Conservation (phyloP, 2,113 vertebrate species). For the Geococcyx californianus region DNA sequence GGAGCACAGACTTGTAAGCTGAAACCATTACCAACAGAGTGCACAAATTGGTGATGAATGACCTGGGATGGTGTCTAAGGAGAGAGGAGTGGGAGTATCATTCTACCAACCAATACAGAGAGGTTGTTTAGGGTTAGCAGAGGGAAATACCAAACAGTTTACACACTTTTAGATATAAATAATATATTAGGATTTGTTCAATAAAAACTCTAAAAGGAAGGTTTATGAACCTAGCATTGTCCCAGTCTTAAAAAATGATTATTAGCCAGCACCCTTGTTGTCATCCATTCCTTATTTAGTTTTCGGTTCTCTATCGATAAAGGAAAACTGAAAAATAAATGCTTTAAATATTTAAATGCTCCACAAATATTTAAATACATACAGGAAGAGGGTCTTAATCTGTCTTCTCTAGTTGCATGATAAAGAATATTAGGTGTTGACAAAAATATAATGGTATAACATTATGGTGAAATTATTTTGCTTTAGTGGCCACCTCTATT, state of each 20-base stretch:
- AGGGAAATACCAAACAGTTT: not conserved
- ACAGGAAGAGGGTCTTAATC: not conserved
- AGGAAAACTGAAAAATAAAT: not conserved
- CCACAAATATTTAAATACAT: not conserved
- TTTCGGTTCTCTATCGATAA: not conserved
- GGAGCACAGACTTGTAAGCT: not conserved
- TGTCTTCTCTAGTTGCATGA: not conserved
- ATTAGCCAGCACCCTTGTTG: not conserved
- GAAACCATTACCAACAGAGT: not conserved
- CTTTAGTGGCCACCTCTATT: not conserved
- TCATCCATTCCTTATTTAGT: not conserved
- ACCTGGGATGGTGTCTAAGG: not conserved
- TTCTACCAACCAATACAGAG: not conserved
- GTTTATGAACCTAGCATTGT: not conserved
- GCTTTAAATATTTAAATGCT: not conserved
- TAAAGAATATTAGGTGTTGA: not conserved
- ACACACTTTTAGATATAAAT: not conserved
- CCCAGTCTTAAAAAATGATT: not conserved
- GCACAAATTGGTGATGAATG: not conserved
- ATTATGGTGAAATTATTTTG: not conserved
- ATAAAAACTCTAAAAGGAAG: not conserved
- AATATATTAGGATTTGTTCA: not conserved
- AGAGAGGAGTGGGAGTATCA: not conserved
- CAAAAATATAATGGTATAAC: not conserved
- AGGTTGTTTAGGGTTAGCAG: not conserved